These are phyloP conservation scores for Oxyura jamaicensis DNA, from an alignment of 2,113 vertebrate genomes.

Conservation along the genomic window DNA sequence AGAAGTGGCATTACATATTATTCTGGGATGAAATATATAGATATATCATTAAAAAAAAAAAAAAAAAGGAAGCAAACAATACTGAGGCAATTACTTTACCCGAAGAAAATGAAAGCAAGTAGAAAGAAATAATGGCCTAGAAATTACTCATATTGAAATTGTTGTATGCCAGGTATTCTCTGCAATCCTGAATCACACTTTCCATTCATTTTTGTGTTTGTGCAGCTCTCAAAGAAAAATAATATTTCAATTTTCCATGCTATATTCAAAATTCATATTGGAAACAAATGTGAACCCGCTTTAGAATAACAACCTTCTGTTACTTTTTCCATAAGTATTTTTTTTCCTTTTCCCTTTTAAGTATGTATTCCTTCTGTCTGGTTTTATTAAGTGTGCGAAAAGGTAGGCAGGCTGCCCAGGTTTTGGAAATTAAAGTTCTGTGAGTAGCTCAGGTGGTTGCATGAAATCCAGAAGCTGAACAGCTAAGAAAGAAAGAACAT, in stretches of 20 bases:
- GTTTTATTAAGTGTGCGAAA: conserved; percentile 74
- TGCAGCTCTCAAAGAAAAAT: conserved; percentile 56
- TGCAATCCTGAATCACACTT: conserved; percentile 62
- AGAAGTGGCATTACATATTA: conserved; percentile 33
- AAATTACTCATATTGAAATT: conserved; percentile 61
- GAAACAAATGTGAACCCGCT: conserved; percentile 79
- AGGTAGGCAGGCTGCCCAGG: conserved; percentile 56
- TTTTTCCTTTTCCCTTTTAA: conserved; percentile 51
- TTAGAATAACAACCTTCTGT: conserved; percentile 74
- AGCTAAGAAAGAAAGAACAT: not conserved
- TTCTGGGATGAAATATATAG: not conserved
- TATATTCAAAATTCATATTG: conserved; percentile 70
- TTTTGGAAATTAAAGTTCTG: conserved; percentile 65
- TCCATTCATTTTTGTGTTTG: conserved; percentile 35
- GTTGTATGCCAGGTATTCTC: conserved; percentile 31
- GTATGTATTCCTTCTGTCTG: conserved; percentile 66
- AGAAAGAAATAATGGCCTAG: conserved; percentile 58
- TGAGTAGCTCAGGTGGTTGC: conserved; percentile 45
- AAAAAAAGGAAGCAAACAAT: not conserved
- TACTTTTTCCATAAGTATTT: conserved; percentile 76
- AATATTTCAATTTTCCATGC: conserved; percentile 70
- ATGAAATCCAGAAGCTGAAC: not conserved
- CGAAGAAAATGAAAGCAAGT: conserved; percentile 58
- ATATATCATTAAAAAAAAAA: not conserved
- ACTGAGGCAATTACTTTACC: conserved; percentile 58